Conservation (phyloP, 2,888 invertebrate genomes). For the Caenorhabditis afra region DNA sequence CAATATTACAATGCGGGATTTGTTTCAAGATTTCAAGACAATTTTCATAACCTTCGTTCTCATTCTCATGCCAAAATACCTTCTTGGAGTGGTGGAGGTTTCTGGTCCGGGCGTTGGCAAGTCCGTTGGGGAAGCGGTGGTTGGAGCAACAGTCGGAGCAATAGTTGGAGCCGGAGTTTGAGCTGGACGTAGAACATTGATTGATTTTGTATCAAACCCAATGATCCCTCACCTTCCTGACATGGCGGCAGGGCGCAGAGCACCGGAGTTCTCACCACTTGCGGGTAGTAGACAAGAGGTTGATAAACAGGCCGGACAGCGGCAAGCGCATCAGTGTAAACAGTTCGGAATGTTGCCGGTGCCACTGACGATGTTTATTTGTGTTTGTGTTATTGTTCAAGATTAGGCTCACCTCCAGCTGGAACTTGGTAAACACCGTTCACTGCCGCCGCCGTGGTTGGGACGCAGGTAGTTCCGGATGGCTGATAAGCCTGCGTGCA, state of each 20-base stretch:
- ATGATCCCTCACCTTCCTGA: constrained; percentile 28
- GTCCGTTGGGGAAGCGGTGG: constrained; percentile 36
- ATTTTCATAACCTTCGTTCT: constrained; percentile 13
- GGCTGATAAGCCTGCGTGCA: constrained; percentile 58
- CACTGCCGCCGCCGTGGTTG: constrained; percentile 34
- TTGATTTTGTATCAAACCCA: background rate
- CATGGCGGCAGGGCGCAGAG: constrained; percentile 54
- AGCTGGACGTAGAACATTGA: background rate
- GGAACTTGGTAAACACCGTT: constrained; percentile 63
- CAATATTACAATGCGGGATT: constrained; percentile 51
- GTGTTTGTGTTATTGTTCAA: constrained; percentile 35
- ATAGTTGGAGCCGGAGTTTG: constrained; percentile 28
- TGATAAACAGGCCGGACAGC: constrained; percentile 56
- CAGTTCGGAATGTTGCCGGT: constrained; percentile 62
- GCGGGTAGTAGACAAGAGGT: constrained; percentile 58
- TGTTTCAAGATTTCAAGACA: background rate
- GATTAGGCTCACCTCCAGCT: constrained; percentile 57
- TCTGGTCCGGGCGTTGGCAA: constrained; percentile 57
- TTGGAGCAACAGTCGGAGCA: constrained; percentile 20
- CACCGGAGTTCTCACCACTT: constrained; percentile 47
- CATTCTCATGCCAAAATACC: constrained; percentile 43
- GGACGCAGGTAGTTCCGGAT: constrained; percentile 54
- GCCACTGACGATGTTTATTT: constrained; percentile 28
- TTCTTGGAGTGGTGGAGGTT: constrained; percentile 56
- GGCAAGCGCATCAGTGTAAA: constrained; percentile 60